Base-by-base conservation (phyloP, 2,888 invertebrate genomes). In the Pollenia griseotomentosa region DNA sequence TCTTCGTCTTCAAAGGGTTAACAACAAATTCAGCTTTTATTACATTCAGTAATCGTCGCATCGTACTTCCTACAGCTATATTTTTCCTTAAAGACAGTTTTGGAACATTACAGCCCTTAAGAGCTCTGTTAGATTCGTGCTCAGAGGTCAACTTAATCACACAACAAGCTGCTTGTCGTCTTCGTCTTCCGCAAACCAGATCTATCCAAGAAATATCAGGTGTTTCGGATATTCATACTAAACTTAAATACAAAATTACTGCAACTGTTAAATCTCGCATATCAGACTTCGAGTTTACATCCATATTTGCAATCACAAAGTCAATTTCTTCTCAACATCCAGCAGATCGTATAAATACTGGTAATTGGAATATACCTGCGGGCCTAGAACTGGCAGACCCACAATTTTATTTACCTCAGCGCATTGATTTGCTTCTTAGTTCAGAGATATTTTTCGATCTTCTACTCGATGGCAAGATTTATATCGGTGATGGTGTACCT, bases 381-480 rank as follows among this genome's bases (percentile, higher is more conserved):
- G 46, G 11, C 5, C 2, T 66, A 10, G 55, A 77, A 11, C n/a
- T 74, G 6, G 74, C 74, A 9, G 68, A 7, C 59, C 86, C 8
- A 80, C 83, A 11, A 44, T 87, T 14, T 53, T 42, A 75, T 19
- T 63, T 63, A 16, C 85, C 85, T 2, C 73, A 81, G 11, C 65
- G 59, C 11, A 78, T 85, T 11, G 88, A 85, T 16, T 7, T 78
- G 2, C 23, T 88, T 16, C 55, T 84, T 16, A 48, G 82, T 23
- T 48, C 70, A 7, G 83, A 86, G 57, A 53, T 88, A 14, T 78
- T 33, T 33, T 33, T 33, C 4, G 33, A 33, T 33, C 33, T 33
- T 4, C 4, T 33, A 33, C 33, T 33, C 11, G 73, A 73, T 19
- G 84, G 75, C 33, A 74, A 73, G 33, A 33, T 85, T 11, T 74